A percentile compares a stretch with the other conserved stretches of the same genome.
phyloP scores from a whole-genome alignment of 2,888 invertebrate genomes.

The Dolichomitus sp. region DNA sequence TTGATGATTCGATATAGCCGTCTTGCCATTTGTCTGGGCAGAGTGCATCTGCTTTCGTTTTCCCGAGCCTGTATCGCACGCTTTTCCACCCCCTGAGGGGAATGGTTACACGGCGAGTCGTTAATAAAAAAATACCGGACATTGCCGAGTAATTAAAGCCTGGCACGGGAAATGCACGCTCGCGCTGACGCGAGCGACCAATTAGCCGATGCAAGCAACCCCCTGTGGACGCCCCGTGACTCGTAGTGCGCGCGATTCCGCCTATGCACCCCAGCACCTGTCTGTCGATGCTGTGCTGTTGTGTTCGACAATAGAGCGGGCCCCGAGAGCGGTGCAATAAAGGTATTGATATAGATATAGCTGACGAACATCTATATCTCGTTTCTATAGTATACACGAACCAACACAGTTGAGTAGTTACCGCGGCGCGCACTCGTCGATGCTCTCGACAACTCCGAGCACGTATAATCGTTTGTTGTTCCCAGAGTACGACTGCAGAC shows the following conservation, averaged over 20 bases:
- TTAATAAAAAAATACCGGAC: constrained; percentile 39
- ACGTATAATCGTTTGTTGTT: constrained; percentile 47
- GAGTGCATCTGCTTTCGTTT: constrained; percentile 34
- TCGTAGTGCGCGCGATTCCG: constrained; percentile 16
- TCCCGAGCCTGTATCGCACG: constrained; percentile 12
- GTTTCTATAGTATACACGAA: not conserved
- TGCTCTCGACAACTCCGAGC: constrained; percentile 39
- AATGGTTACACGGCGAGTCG: constrained; percentile 32
- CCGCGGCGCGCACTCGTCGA: constrained; percentile 23
- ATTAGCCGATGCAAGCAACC: constrained; percentile 54
- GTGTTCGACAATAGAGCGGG: constrained; percentile 29
- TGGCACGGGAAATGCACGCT: constrained; percentile 29
- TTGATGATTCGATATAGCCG: not conserved
- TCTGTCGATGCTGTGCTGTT: constrained; percentile 5
- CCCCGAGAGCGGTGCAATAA: not conserved
- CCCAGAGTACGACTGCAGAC: not conserved
- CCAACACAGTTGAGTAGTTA: constrained; percentile 37
- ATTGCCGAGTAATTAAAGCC: constrained; percentile 62
- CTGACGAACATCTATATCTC: not conserved
- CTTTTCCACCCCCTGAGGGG: not conserved
- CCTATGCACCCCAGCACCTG: constrained; percentile 1
- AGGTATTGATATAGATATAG: constrained; percentile 22
- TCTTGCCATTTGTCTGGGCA: not conserved
- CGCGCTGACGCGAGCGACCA: constrained; percentile 44
- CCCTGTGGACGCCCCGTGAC: constrained; percentile 10